Evolutionary conservation across 2,797 vertebrate genomes (phyloP).

Genomic region (Tarsius wallacei): DNA sequence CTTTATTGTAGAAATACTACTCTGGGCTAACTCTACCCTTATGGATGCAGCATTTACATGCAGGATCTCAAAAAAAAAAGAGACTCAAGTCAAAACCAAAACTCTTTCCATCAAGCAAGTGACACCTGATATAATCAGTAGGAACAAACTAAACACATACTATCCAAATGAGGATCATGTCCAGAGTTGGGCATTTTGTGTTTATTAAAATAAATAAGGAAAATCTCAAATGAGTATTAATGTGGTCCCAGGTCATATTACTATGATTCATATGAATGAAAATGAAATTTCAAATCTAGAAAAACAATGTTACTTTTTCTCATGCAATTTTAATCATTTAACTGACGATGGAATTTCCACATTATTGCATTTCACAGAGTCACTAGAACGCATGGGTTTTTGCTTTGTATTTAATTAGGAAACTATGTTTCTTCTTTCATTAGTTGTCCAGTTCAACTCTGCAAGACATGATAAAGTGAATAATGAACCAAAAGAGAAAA

Average conservation of each 20-base stretch:
- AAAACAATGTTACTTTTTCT: not conserved
- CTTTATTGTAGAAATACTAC: not conserved
- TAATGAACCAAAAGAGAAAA: not conserved
- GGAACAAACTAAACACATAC: not conserved
- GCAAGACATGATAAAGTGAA: not conserved
- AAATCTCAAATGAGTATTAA: not conserved
- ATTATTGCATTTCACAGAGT: not conserved
- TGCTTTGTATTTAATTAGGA: not conserved
- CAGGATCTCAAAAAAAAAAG: not conserved
- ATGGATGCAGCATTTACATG: not conserved
- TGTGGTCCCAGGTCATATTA: not conserved
- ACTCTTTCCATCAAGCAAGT: not conserved
- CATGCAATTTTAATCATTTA: not conserved
- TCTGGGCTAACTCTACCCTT: not conserved
- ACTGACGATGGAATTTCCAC: not conserved
- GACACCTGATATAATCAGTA: not conserved
- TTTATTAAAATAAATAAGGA: not conserved
- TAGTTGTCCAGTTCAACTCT: not conserved
- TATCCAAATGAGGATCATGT: not conserved
- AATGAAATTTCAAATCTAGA: not conserved
- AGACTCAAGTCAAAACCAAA: conserved; percentile 7
- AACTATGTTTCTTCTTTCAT: conserved; percentile 8
- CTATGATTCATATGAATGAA: not conserved
- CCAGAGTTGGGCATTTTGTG: not conserved
- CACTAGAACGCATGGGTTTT: not conserved